Conservation (phyloP, 2,797 vertebrate species). For the Sebastes steindachneri region DNA sequence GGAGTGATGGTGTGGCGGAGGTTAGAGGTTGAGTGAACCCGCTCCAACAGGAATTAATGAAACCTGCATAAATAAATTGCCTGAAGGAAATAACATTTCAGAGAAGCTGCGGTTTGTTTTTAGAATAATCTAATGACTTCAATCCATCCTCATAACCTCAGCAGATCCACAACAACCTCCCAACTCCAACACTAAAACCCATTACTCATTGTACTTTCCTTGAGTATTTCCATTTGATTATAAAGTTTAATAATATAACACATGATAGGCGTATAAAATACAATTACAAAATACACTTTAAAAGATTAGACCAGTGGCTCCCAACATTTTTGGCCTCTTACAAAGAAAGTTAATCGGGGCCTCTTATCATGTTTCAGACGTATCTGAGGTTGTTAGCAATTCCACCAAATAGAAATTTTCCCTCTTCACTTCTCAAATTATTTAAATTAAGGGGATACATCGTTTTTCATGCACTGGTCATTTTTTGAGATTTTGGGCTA, state of each 20-base stretch:
- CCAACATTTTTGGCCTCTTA: background rate
- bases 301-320: background rate
- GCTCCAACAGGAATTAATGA: constrained; percentile 7
- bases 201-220: background rate
- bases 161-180: background rate
- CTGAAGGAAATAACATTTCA: background rate
- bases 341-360: background rate
- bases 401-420: too few species aligned
- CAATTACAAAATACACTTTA: background rate
- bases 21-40: background rate
- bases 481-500: too few species aligned
- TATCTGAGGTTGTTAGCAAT: too few species aligned
- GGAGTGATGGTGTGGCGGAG: background rate
- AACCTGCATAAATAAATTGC: background rate
- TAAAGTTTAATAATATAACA: background rate
- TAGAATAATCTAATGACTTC: background rate
- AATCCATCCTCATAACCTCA: background rate
- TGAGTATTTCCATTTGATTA: background rate
- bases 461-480: too few species aligned
- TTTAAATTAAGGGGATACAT: background rate
- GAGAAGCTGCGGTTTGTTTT: background rate
- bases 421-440: background rate
- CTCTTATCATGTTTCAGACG: too few species aligned
- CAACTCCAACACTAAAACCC: background rate
- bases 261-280: background rate